Evolutionary conservation across 2,797 vertebrate species (phyloP), one percentile per base, ranked within the genome.

Genomic region (Salmo trutta): DNA sequence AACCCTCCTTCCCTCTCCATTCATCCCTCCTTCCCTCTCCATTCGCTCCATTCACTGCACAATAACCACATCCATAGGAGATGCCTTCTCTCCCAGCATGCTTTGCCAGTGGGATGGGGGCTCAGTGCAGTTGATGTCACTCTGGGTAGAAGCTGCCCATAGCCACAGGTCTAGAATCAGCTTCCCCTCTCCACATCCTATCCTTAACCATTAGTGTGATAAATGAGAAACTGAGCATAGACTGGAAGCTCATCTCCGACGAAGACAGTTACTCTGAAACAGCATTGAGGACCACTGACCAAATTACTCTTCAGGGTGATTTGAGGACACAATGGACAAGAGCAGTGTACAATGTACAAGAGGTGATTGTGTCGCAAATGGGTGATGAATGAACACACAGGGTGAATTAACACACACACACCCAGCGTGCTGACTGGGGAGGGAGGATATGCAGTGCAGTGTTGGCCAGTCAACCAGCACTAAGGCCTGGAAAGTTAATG

Each of bases 401-500:
- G 77, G 2, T 10, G 8, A 47, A 47, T 47, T 47, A 47, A 54
- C 3, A 21, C 0, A 79, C 64, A 59, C 78, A 73, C 79, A 78
- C 82, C 86, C 79, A 71, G 36, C 74, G 29, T 70, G 69, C 66
- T 82, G 71, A 79, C 41, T 56, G 29, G 10, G 33, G 15, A 67
- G 52, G 15, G 10, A 82, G 62, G 81, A 80, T 81, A 72, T 81
- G 79, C 77, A 85, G 80, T 19, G 65, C 81, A 79, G 75, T 86
- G 76, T 72, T 82, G 78, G 68, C 74, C 27, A 31, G 76, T 83
- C 75, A 80, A 79, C 74, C 79, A 87, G 85, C 87, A 85, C 79
- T 86, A 84, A 90, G 79, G 77, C 84, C 84, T 75, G 83, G 79
- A 84, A 87, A 87, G 81, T 84, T 73, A 24, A 78, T 79, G 77